Conservation (phyloP, 92 coral and sea anemone species). For the Porites cylindrica region DNA sequence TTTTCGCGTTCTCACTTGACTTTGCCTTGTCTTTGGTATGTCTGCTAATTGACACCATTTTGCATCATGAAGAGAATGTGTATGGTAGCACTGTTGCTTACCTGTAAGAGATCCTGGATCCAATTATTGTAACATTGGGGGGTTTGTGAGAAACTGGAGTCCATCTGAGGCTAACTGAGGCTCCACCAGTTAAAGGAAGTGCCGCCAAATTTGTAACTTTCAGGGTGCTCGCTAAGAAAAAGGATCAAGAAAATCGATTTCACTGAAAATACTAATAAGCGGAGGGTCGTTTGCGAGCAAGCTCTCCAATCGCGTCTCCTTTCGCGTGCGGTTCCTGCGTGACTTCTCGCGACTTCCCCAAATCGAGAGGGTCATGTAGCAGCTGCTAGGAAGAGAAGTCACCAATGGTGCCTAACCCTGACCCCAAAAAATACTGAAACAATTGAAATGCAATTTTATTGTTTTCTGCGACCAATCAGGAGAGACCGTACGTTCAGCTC, state of each 20-base stretch:
- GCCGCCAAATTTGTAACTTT: conserved; percentile 11
- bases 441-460: too few relatives aligned
- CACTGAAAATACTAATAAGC: not conserved
- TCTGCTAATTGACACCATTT: not conserved
- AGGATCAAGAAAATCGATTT: not conserved
- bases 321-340: too few relatives aligned
- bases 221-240: not conserved
- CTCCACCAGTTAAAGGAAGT: not conserved
- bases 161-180: not conserved
- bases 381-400: too few relatives aligned
- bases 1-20: not conserved
- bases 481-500: too few relatives aligned
- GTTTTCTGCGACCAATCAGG: too few relatives aligned
- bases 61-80: too few relatives aligned
- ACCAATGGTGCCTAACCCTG: too few relatives aligned
- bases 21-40: not conserved
- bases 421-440: too few relatives aligned
- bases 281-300: too few relatives aligned
- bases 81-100: not conserved
- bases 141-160: conserved; percentile 13
- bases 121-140: conserved; percentile 19
- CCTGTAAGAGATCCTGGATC: conserved; percentile 61
- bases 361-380: too few relatives aligned
- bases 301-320: too few relatives aligned
- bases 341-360: too few relatives aligned